These are phyloP conservation scores for Drosophila pachea DNA, from an alignment of 1,140 invertebrate species.

Conservation along the genomic window DNA sequence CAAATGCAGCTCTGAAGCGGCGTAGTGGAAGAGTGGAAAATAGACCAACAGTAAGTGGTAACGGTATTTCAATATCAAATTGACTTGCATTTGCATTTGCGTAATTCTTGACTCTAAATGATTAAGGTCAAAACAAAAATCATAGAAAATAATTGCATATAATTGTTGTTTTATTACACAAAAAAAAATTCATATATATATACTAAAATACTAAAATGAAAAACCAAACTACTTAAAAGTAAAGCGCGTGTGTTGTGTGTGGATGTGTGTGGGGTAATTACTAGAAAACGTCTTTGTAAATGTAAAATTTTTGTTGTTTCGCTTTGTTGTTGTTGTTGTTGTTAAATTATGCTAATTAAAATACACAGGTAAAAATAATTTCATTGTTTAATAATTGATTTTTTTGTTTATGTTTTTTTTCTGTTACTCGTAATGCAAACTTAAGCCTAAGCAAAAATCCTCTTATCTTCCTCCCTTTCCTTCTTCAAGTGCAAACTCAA, in stretches of 20 bases:
- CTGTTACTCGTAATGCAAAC: slow-evolving; percentile 48
- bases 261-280: slow-evolving; percentile 55
- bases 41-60: slow-evolving; percentile 1
- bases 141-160: slow-evolving; percentile 52
- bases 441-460: slow-evolving; percentile 67
- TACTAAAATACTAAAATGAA: slow-evolving; percentile 66
- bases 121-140: slow-evolving; percentile 9
- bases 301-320: slow-evolving; percentile 62
- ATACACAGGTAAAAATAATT: slow-evolving; percentile 77
- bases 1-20: slow-evolving; percentile 33
- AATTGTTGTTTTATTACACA: slow-evolving; percentile 70
- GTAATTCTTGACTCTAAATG: background rate
- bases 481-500: slow-evolving; percentile 57
- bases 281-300: slow-evolving; percentile 75
- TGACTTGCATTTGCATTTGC: background rate
- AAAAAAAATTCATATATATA: slow-evolving; percentile 27
- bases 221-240: slow-evolving; percentile 72
- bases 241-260: slow-evolving; percentile 42
- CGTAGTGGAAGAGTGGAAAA: slow-evolving; percentile 21
- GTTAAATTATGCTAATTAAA: slow-evolving; percentile 75
- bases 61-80: slow-evolving; percentile 8
- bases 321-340: slow-evolving; percentile 40
- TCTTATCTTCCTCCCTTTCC: slow-evolving; percentile 1
- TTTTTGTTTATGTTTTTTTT: slow-evolving; percentile 41
- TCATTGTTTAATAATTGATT: slow-evolving; percentile 71